Conservation (phyloP, 2,888 invertebrate genomes). For the Cephonodes hylas region DNA sequence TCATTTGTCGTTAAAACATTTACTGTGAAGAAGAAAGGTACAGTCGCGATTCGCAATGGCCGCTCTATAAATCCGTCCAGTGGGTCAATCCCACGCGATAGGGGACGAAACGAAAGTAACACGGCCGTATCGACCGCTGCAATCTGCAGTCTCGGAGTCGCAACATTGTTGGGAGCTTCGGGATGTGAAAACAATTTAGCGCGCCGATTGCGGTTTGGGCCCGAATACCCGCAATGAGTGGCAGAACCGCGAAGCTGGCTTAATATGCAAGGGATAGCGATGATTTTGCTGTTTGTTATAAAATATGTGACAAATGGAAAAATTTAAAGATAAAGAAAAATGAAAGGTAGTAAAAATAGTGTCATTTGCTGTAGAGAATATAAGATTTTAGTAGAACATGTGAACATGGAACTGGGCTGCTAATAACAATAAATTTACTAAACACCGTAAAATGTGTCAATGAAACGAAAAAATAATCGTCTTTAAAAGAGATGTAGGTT, state of each 20-base stretch:
- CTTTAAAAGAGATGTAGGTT: neutral
- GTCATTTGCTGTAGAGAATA: no score
- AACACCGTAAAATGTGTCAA: no score
- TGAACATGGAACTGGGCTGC: no score
- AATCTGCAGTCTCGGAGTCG: neutral
- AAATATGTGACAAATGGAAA: no score
- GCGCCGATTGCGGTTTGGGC: constrained; percentile 59
- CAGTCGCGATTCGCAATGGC: neutral
- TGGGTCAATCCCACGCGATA: constrained; percentile 3
- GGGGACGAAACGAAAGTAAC: neutral
- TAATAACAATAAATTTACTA: no score
- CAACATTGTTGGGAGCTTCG: constrained; percentile 48
- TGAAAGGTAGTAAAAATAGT: no score
- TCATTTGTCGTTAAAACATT: no score
- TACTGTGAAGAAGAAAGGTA: neutral
- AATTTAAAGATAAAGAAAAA: no score
- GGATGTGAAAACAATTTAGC: constrained; percentile 63
- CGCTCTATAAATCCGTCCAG: neutral
- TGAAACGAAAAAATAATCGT: neutral
- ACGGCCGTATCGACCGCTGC: constrained; percentile 1
- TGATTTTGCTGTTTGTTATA: no score
- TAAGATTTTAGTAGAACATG: no score
- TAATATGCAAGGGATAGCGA: neutral
- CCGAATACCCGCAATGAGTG: constrained; percentile 54
- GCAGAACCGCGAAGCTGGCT: constrained; percentile 37